Evolutionary conservation across 1,140 invertebrate genomes (phyloP), one percentile per base, ranked within the genome.

Genomic region (Euborellia annulipes): DNA sequence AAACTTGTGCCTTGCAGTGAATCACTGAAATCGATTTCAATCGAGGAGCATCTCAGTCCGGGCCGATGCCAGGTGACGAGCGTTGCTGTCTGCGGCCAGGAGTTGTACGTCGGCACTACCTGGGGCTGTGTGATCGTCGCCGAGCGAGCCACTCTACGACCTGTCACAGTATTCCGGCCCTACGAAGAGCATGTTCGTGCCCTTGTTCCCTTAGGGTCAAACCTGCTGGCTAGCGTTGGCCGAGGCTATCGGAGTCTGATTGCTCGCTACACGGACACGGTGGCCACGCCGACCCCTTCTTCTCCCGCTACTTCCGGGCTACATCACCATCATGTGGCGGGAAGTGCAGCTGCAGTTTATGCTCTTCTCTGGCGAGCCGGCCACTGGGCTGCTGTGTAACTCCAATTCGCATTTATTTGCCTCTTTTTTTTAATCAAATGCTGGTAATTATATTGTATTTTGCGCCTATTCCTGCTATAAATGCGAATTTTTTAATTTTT

Each of bases 51-150:
- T 58, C 68, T 88, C 0, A 84, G 77, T 37, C 77, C 77, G 2
- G 80, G 79, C 22, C 73, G 79, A 52, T 87, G 84, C 55, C 79
- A 85, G 59, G 78, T 93, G 16, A 88, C 85, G 9, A 79, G 82
- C 27, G 60, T 92, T 46, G 77, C 81, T 45, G 67, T 76, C 16
- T 65, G 79, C 50, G 70, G 75, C 38, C 72, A 73, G 43, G 73
- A 80, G 47, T 62, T 92, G 7, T 91, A 89, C 58, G 80, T 90
- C 43, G 90, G 89, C 30, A 93, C 89, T 2, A 85, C 82, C 1
- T 90, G 86, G 83, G 90, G 90, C 7, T 91, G 88, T 58, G 68
- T 94, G 23, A 82, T 93, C 16, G 81, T 93, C 1, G 85, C 84
- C 2, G 85, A 89, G 60, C 72, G 78, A 27, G 69, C 72, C 36